Percentiles rank a stretch among this genome's conserved stretches.
phyloP scores from a whole-genome alignment of 2,113 vertebrate species.

The Syngnathus floridae region DNA sequence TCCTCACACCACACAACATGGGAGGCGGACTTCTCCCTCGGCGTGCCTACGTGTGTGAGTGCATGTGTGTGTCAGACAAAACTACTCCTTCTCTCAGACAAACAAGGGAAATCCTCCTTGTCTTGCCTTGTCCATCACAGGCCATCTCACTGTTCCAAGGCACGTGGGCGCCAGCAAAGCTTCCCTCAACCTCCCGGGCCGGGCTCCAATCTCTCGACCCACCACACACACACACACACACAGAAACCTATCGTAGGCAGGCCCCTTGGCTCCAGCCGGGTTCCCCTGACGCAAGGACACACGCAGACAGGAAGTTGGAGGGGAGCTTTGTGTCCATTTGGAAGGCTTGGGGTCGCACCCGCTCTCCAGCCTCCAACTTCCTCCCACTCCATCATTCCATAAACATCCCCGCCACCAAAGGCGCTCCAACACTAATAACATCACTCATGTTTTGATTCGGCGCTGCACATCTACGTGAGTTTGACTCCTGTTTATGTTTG shows the following conservation, averaged over 20 bases:
- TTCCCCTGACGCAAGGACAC: constrained; percentile 65
- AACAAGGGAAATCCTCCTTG: constrained; percentile 70
- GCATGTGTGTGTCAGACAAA: constrained; percentile 18
- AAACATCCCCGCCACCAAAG: constrained; percentile 67
- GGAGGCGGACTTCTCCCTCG: constrained; percentile 30
- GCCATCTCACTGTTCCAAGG: constrained; percentile 49
- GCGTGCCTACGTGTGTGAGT: constrained; percentile 7
- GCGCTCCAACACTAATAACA: constrained; percentile 63
- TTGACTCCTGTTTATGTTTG: constrained; percentile 13
- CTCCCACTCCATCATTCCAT: constrained; percentile 58
- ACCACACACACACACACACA: constrained; percentile 21
- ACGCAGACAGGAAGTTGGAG: constrained; percentile 66
- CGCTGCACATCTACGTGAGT: constrained; percentile 32
- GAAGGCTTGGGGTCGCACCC: constrained; percentile 65
- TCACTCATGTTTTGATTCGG: constrained; percentile 65
- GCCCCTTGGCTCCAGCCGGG: constrained; percentile 54
- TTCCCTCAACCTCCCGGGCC: constrained; percentile 17
- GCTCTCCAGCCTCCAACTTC: constrained; percentile 62
- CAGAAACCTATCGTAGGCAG: constrained; percentile 19
- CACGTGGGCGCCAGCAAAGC: constrained; percentile 45
- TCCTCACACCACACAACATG: constrained; percentile 38
- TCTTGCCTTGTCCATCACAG: constrained; percentile 63
- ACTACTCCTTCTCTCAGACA: constrained; percentile 49
- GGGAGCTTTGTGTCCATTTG: constrained; percentile 69
- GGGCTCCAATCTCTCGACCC: constrained; percentile 29